These are phyloP conservation scores for Chloromyia formosa DNA, from an alignment of 2,888 invertebrate species.

Conservation along the genomic window DNA sequence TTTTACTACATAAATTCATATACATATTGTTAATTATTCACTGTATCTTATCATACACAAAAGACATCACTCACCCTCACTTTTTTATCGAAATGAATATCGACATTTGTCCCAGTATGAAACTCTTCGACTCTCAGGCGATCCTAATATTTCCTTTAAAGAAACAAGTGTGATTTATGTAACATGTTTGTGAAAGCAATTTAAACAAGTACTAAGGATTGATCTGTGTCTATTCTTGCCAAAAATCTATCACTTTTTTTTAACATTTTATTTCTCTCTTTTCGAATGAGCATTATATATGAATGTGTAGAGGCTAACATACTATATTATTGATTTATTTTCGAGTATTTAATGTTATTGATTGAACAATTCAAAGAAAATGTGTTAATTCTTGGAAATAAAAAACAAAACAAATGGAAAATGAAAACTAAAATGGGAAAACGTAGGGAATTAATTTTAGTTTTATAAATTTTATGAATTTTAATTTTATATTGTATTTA, in stretches of 20 bases:
- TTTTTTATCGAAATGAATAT: too few relatives aligned
- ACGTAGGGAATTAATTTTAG: background rate
- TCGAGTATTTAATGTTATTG: slow-evolving; percentile 3
- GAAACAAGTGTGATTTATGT: background rate
- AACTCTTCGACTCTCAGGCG: background rate
- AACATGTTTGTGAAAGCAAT: background rate
- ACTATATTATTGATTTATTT: background rate
- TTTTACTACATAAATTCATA: too few relatives aligned
- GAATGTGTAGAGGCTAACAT: slow-evolving; percentile 10
- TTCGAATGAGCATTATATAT: background rate
- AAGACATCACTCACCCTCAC: too few relatives aligned
- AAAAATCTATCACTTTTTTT: background rate
- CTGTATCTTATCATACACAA: too few relatives aligned
- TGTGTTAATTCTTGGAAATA: background rate
- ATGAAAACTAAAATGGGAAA: too few relatives aligned
- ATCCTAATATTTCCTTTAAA: background rate
- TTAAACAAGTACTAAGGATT: slow-evolving; percentile 1
- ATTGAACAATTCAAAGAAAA: background rate
- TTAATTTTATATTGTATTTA: background rate
- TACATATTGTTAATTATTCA: too few relatives aligned
- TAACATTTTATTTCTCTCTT: background rate
- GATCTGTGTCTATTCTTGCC: slow-evolving; percentile 1
- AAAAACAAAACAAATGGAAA: background rate
- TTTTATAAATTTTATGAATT: slow-evolving; percentile 1
- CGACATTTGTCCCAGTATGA: too few relatives aligned